Base-by-base conservation (phyloP, 2,113 vertebrate species). In the Antennarius striatus region DNA sequence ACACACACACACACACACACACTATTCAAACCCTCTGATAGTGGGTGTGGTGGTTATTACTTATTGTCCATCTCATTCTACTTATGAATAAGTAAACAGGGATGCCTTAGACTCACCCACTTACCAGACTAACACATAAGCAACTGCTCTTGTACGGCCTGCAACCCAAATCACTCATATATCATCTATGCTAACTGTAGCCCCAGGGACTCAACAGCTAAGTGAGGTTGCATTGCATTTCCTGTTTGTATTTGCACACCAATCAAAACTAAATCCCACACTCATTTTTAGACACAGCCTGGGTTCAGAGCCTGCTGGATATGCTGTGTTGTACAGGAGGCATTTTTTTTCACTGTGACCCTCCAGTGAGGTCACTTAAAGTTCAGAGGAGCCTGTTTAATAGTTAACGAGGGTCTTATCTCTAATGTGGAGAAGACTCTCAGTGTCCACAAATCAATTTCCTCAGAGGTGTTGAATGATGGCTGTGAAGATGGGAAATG, bases 1-100 rank as follows among this genome's bases (percentile, higher is more conserved):
- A 10, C 10, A 40, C 28, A 22, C 22, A 22, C 7, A 6, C 0
- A 22, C 22, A 22, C 22, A 22, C 22, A 22, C 22, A 22, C 22
- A 22, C 22, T 22, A 48, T 32, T 67, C n/a, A 70, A 42, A 62
- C 70, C 54, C 59, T 68, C 36, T 67, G 73, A 76, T 59, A 70
- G 59, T 63, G 67, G 77, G 69, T 6, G 58, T 81, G 67, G 67
- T 63, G 51, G 75, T 71, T 84, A 73, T 69, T 70, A 62, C 53
- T 83, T 82, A 74, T 80, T 73, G 76, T 67, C 77, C 59, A 61
- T 77, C 63, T 87, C 69, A 75, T 83, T 71, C 73, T 55, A 47
- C 63, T 87, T 80, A 90, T 90, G 80, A 90, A 89, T 90, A 88
- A 91, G 66, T 91, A 53, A 90, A 71, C 22, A 59, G 73, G 66